phyloP scores from a whole-genome alignment of 2,797 vertebrate species.

The Malacoctenus gilli region DNA sequence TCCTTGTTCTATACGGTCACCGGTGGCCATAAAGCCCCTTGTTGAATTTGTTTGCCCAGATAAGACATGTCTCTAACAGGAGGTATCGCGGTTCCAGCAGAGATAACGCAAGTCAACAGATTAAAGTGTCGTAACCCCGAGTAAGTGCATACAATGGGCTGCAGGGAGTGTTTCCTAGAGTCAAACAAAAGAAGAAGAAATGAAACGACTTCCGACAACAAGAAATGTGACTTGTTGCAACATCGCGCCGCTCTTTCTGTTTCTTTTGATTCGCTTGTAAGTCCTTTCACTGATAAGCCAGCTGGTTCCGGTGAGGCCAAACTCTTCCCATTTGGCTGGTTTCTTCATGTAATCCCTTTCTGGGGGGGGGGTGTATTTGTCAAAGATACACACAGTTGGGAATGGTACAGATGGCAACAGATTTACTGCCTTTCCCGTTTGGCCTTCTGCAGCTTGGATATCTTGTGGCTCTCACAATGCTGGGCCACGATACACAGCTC shows the following conservation, averaged over 20 bases:
- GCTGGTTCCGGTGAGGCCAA: constrained; percentile 75
- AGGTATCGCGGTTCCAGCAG: constrained; percentile 30
- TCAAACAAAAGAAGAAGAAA: constrained; percentile 3
- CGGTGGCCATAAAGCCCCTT: not conserved
- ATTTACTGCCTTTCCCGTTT: constrained; percentile 78
- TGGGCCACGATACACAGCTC: constrained; percentile 72
- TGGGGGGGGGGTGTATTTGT: constrained; percentile 68
- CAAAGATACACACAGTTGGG: constrained; percentile 79
- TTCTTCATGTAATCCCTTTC: constrained; percentile 74
- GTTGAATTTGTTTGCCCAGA: constrained; percentile 28
- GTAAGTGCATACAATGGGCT: constrained; percentile 1
- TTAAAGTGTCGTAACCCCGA: constrained; percentile 18
- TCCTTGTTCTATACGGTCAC: constrained; percentile 24
- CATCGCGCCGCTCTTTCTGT: constrained; percentile 46
- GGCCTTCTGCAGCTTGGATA: constrained; percentile 73
- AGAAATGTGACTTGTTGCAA: constrained; percentile 50
- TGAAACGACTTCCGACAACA: constrained; percentile 10
- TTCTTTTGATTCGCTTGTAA: constrained; percentile 71
- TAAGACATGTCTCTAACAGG: constrained; percentile 22
- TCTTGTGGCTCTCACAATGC: constrained; percentile 72
- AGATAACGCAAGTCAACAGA: constrained; percentile 63
- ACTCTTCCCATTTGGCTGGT: constrained; percentile 75
- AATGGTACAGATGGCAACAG: constrained; percentile 80
- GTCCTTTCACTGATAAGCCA: constrained; percentile 70
- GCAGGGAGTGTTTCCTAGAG: constrained; percentile 2